Base-by-base conservation (phyloP, 2,888 invertebrate genomes). In the Hyposoter dolosus region DNA sequence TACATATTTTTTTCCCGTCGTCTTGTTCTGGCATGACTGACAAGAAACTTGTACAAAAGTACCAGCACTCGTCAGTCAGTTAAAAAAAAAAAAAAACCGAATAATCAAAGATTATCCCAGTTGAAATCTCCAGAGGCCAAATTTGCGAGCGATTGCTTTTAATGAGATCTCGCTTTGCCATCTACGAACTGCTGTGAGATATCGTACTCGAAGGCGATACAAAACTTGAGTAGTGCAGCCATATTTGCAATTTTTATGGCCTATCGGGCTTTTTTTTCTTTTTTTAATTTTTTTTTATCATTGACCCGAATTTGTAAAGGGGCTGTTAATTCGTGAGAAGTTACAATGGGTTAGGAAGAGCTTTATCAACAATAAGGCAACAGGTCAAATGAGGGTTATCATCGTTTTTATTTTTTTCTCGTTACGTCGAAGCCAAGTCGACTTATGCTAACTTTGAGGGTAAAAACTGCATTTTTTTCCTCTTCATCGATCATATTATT, bases 81-180 rank as follows among this genome's bases (percentile, higher is more conserved):
- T n/a, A n/a, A 35, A 23, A 69, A 72, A 78, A 35, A 35, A 35
- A 35, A 35, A 35, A 35, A 35, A 35, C 5, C 35, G 35, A 35
- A 35, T 35, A 35, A 35, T 35, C 35, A 45, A 47, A n/a, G 65
- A 60, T 60, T 56, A 71, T 50, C 56, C 47, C 43, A 45, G 53
- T 66, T 63, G 82, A 35, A 43, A 45, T 78, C 82, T 47, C 75
- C 53, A 47, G n/a, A 76, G 69, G 40, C 68, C 71, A 43, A 47
- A 89, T 85, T 89, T 86, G 90, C 63, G 83, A 89, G 89, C n/a
- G 88, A 89, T 90, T 89, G 90, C 88, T 87, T 87, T 88, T 71
- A 81, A 76, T 68, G 71, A 79, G 80, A 40, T 65, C 47, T 77
- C 89, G 75, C 77, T 80, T 83, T 65, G 77, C 80, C 83, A 83